A percentile compares a stretch with the other conserved stretches of the same genome.
These are phyloP conservation scores for Pristionchus japonicus DNA, from an alignment of 2,888 invertebrate species.

Conservation along the genomic window DNA sequence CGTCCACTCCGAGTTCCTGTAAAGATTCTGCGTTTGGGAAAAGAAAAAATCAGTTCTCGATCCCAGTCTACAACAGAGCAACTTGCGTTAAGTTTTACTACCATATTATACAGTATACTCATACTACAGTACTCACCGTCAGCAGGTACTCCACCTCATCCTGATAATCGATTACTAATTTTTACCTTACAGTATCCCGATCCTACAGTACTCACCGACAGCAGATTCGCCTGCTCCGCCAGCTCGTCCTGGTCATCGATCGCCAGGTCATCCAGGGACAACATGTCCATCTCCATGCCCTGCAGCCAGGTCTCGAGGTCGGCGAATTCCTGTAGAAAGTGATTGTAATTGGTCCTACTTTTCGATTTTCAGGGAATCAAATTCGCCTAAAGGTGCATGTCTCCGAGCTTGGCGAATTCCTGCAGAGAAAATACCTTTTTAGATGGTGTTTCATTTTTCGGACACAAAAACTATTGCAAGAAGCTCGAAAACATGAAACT, in stretches of 20 bases:
- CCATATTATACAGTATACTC: background rate
- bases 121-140: constrained; percentile 11
- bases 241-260: constrained; percentile 93
- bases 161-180: too few relatives aligned
- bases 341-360: background rate
- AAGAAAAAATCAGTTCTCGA: constrained; percentile 6
- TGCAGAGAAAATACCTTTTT: background rate
- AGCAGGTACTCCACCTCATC: too few relatives aligned
- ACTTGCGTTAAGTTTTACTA: too few relatives aligned
- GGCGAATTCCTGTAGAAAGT: constrained; percentile 82
- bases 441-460: too few relatives aligned
- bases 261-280: constrained; percentile 76
- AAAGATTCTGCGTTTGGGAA: too few relatives aligned
- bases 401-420: too few relatives aligned
- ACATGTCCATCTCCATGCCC: constrained; percentile 85
- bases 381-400: too few relatives aligned
- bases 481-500: too few relatives aligned
- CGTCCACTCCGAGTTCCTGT: constrained; percentile 88
- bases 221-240: constrained; percentile 90
- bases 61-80: too few relatives aligned
- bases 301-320: constrained; percentile 85
- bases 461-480: too few relatives aligned
- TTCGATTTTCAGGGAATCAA: too few relatives aligned
- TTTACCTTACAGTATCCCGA: too few relatives aligned
- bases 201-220: constrained; percentile 85